Evolutionary conservation across 2,797 vertebrate species (phyloP), one percentile per base, ranked within the genome.

Genomic region (Hafferia zeledoni): DNA sequence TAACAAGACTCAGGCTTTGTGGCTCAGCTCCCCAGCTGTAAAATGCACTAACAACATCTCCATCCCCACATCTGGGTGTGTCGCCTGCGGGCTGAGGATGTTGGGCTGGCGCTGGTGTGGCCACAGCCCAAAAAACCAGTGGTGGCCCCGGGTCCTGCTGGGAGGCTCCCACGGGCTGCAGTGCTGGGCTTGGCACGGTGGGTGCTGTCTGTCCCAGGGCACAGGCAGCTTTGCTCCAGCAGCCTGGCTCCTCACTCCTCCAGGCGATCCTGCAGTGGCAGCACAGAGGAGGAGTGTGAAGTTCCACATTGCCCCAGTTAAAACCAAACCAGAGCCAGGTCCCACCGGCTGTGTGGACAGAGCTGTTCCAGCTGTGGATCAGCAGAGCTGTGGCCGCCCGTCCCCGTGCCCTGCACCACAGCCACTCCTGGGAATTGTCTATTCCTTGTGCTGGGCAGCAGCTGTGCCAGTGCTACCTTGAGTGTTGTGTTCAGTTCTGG

Each of bases 321-420:
- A 76, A 79, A 60, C 25, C 63, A 16, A n/a, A 24, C 2, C 1
- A 43, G 46, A 68, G 33, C n/a, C 1, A 6, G 10, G 15, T 60
- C 10, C 19, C 20, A 0, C 10, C 1, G 2, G 18, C 28, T 63
- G 17, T 3, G 6, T 0, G 1, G 49, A 44, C 0, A 3, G 55
- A 28, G 17, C 67, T 33, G 63, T 24, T 11, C 60, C 79, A 4
- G 10, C 1, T 0, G 4, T 0, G 5, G 27, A 59, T 59, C 27
- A 17, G 33, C 50, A 47, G 57, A 55, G 1, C 33, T 0, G 0
- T 2, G 5, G 31, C n/a, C 2, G 2, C 44, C 19, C 1, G 0
- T 17, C 10, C 57, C 41, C 4, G 1, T 53, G 13, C 49, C 70
- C 37, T 22, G 53, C 23, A 1, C 43, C 11, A 1, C 2, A 3